Evolutionary conservation across 1,140 invertebrate species (phyloP), one percentile per base, ranked within the genome.

Genomic region (Drosophila ambigua): DNA sequence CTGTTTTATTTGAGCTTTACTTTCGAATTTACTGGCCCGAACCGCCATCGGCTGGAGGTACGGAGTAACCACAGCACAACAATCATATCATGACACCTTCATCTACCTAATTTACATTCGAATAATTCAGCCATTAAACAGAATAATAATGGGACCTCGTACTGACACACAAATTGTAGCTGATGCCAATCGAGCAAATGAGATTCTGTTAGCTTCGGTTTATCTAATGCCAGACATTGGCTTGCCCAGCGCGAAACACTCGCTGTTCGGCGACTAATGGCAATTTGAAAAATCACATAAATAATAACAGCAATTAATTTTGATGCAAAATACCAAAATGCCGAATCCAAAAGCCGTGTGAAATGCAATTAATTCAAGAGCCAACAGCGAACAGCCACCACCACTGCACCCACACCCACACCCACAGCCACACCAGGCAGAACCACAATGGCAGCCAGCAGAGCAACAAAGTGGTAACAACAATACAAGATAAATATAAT

Each of bases 291-390:
- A 64, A 55, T 64, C 68, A 71, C 57, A 74, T 82, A 75, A 66
- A 83, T 79, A 85, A 85, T 71, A 87, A 72, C 24, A 45, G 65
- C 82, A 85, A 85, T 85, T 85, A 85, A 87, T 85, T 85, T 62
- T 50, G 48, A 60, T 63, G 68, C 71, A 81, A 87, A 81, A 74
- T 79, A 80, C 67, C 57, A 66, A 66, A 72, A 58, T 58, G 60
- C 53, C 73, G 44, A 60, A 65, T 79, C 76, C 77, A 84, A 77
- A 68, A 58, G 78, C 63, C 67, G 87, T 85, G 82, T 57, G 82
- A 87, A 85, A 72, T 78, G 82, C 78, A 85, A 87, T 85, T 87
- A 85, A 85, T 85, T 87, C 78, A 75, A 87, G 58, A 87, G 77
- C 68, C 48, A 28, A 46, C 52, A 65, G 39, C 49, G 43, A 24